Conservation (phyloP, 2,797 vertebrate species). For the Platyrinchus mystaceus region DNA sequence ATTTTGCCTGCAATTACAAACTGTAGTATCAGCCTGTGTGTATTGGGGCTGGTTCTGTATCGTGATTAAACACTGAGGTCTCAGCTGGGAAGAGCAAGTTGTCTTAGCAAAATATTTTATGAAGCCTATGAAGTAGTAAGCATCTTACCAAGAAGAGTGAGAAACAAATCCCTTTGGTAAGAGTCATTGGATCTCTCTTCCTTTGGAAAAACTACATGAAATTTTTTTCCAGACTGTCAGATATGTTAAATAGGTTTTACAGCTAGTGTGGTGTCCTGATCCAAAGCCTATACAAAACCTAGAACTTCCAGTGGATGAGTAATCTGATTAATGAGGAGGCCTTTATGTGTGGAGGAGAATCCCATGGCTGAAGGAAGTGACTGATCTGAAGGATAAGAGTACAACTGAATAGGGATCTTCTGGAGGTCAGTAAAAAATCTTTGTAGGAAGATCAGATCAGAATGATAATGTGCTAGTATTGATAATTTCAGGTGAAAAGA, state of each 20-base stretch:
- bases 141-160: background rate
- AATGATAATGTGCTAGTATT: background rate
- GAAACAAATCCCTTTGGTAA: background rate
- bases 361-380: background rate
- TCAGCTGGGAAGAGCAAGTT: background rate
- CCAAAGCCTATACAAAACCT: background rate
- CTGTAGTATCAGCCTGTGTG: background rate
- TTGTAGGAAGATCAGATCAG: background rate
- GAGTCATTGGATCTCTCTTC: background rate
- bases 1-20: background rate
- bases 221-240: background rate
- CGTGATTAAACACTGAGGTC: background rate
- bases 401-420: background rate
- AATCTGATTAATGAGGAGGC: background rate
- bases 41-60: background rate
- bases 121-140: background rate
- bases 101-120: background rate
- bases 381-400: background rate
- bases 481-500: background rate
- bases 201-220: background rate
- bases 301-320: background rate
- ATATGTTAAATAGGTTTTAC: background rate
- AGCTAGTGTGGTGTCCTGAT: background rate
- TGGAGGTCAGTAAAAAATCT: background rate
- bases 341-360: background rate